These are phyloP conservation scores for Peromyscus maniculatus DNA, from an alignment of 2,113 vertebrate genomes.

Conservation along the genomic window DNA sequence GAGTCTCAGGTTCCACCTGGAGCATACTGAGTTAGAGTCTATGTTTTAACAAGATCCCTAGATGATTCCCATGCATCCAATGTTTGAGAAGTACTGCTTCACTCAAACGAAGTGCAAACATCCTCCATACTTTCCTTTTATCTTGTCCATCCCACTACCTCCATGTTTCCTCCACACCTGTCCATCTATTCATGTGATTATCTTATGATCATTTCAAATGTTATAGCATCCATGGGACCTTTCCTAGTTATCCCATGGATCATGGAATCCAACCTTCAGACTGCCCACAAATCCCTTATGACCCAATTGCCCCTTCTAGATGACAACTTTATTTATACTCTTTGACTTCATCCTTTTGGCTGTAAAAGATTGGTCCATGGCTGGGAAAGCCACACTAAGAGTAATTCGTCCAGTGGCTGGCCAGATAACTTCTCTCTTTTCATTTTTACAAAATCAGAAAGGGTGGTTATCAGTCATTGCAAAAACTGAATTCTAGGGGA, in stretches of 20 bases:
- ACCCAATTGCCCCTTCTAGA: background rate
- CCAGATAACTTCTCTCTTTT: background rate
- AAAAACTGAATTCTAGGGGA: background rate
- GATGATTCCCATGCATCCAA: background rate
- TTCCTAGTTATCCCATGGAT: background rate
- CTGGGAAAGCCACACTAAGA: background rate
- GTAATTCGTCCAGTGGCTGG: background rate
- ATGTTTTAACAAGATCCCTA: background rate
- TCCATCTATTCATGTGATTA: background rate
- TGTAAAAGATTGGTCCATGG: background rate
- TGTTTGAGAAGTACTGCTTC: background rate
- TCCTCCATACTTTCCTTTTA: background rate
- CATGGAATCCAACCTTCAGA: background rate
- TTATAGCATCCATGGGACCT: background rate
- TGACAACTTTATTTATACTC: background rate
- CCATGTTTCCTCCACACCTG: background rate
- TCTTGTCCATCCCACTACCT: background rate
- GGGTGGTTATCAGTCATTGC: background rate
- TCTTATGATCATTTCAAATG: constrained; percentile 5
- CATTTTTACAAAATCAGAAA: constrained; percentile 48
- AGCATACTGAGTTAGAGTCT: background rate
- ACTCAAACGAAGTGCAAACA: background rate
- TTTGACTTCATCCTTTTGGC: background rate
- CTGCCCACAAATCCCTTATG: background rate
- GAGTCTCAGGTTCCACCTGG: background rate